Base-by-base conservation (phyloP, 2,888 invertebrate species). In the Drosophila eohydei region DNA sequence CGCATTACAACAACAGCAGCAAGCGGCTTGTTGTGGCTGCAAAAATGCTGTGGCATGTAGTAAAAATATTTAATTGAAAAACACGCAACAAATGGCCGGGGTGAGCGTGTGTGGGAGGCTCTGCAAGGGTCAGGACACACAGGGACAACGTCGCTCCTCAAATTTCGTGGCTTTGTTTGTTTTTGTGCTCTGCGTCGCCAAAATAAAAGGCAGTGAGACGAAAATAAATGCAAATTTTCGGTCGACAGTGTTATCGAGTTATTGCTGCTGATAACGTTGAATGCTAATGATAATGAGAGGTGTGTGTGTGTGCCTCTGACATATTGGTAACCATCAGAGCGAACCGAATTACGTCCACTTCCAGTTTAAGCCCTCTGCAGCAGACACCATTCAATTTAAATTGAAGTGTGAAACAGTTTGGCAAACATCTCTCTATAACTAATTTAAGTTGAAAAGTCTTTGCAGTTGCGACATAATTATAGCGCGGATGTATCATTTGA, bases 21-120 rank as follows among this genome's bases (percentile, higher is more conserved):
- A 30, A 65, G 67, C 57, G n/a, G 44, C 61, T 55, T 70, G 72
- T 76, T 83, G 63, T 58, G 50, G 55, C 60, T 66, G 52, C 61
- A 69, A 51, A 64, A 56, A 40, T 21, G 40, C n/a, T 76, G 69
- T 65, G 69, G 64, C 71, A 62, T 75, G 70, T 72, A 64, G 69
- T 66, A 67, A 69, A 88, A 90, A 90, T 83, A 83, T 90, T 88
- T 86, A 86, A 88, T 90, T 86, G 83, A 78, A 88, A 83, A 88
- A 83, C 90, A 75, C 76, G 76, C 77, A 64, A 61, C 57, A 54
- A 60, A 40, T 52, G 16, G 3, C n/a, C 21, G 11, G 14, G 28
- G 40, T 4, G 16, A 5, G 30, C 2, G 21, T 9, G 43, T 2
- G 41, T 7, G 28, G 8, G 38, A 8, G 26, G 26, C 6, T 21